Base-by-base conservation (phyloP, 2,888 invertebrate species). In the Drosophila putrida region DNA sequence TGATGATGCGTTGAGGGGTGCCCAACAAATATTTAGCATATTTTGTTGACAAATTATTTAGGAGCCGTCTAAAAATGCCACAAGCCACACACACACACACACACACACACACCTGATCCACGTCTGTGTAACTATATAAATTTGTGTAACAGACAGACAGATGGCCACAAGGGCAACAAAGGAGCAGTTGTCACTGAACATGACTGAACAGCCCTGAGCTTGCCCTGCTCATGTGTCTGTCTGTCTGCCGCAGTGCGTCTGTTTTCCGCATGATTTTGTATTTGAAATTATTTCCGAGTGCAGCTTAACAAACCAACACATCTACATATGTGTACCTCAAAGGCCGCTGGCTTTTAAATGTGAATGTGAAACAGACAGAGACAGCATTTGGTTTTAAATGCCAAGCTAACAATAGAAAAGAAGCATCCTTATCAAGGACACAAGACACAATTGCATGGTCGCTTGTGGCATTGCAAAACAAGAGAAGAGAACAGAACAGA, bases 381-480 rank as follows among this genome's bases (percentile, higher is more conserved):
- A 27, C 27, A 62, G 67, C 70, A 77, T 89, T 82, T 82, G 87
- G 75, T 71, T 82, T 71, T 72, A 90, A 86, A 89, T 90, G 88
- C 89, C 89, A 89, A 69, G 76, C 88, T 77, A 89, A 86, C 89
- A 85, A 90, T 89, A 86, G 82, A 89, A 83, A 77, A 78, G 89
- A 80, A 85, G 84, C 85, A 90, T 90, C 86, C 91, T 82, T 82
- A 86, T 90, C 91, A 91, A 90, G 90, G 91, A 81, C 90, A 78
- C 73, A 68, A 71, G 20, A 73, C 73, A 73, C 73, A 77, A 80
- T 70, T 71, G 86, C 77, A 78, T 61, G 66, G 51, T 74, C 66
- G 57, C 55, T 66, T 31, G 28, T 43, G 33, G 43, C 43, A 55
- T 46, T 55, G 58, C 57, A 62, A 62, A 31, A 38, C 55, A 55